Conservation (phyloP, 2,888 invertebrate genomes). For the Tinea semifulvella region DNA sequence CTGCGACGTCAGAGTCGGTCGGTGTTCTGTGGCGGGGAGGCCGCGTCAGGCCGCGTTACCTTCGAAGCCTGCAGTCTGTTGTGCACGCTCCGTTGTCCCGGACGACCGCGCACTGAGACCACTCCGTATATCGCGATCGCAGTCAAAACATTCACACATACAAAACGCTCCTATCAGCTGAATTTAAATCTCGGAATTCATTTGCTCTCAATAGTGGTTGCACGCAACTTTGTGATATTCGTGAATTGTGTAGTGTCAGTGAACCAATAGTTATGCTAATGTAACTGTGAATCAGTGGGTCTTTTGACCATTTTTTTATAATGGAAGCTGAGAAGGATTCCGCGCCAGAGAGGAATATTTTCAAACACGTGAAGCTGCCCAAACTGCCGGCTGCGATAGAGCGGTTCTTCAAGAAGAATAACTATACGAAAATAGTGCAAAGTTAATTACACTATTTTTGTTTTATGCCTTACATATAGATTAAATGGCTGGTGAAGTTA, state of each 20-base stretch:
- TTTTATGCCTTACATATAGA: constrained; percentile 22
- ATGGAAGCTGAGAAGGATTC: constrained; percentile 62
- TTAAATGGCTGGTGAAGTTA: constrained; percentile 60
- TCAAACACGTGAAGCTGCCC: constrained; percentile 50
- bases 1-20: background rate
- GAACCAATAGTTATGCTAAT: constrained; percentile 44
- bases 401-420: constrained; percentile 55
- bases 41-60: background rate
- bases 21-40: constrained; percentile 5
- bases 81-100: constrained; percentile 2
- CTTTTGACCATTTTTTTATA: constrained; percentile 25
- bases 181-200: background rate
- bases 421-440: constrained; percentile 59
- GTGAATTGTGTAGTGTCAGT: constrained; percentile 31
- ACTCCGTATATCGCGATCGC: background rate
- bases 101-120: background rate
- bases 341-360: constrained; percentile 47
- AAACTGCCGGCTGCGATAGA: constrained; percentile 49
- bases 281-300: constrained; percentile 31
- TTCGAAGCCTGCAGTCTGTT: constrained; percentile 12
- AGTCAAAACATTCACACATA: constrained; percentile 1
- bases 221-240: constrained; percentile 5
- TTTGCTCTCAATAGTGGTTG: background rate
- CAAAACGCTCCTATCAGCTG: background rate
- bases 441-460: constrained; percentile 32